These are phyloP conservation scores for Sebastiscus albofasciatus DNA, from an alignment of 2,797 vertebrate genomes.

Conservation along the genomic window DNA sequence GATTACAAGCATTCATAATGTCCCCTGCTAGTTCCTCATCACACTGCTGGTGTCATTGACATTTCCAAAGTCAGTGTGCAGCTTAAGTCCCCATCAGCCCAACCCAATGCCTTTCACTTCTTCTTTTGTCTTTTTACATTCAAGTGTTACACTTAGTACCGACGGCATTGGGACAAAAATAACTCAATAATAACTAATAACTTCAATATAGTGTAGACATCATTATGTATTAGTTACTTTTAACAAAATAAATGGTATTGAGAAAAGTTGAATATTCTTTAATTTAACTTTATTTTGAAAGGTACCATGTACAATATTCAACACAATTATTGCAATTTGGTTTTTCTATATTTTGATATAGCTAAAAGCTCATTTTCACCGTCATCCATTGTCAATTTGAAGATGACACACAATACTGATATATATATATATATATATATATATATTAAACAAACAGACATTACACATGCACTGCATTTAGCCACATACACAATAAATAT, in stretches of 20 bases:
- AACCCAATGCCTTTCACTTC: background rate
- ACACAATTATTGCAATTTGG: background rate
- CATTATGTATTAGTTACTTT: background rate
- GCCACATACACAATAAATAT: background rate
- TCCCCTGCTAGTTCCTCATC: slow-evolving; percentile 11
- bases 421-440: background rate
- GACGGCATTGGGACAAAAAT: background rate
- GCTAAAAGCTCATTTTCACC: background rate
- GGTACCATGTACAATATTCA: background rate
- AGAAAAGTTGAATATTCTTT: background rate
- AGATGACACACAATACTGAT: background rate
- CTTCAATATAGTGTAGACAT: background rate
- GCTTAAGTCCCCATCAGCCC: background rate
- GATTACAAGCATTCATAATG: slow-evolving; percentile 47
- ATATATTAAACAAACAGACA: background rate
- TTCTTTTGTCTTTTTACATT: background rate
- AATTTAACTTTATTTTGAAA: background rate
- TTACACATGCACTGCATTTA: background rate
- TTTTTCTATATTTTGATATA: background rate
- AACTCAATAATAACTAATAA: background rate
- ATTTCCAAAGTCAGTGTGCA: slow-evolving; percentile 45
- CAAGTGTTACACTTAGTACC: background rate
- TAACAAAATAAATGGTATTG: background rate
- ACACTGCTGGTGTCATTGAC: slow-evolving; percentile 25
- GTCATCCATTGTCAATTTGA: background rate